Conservation (phyloP, 2,888 invertebrate genomes). For the Diarsia rubi region DNA sequence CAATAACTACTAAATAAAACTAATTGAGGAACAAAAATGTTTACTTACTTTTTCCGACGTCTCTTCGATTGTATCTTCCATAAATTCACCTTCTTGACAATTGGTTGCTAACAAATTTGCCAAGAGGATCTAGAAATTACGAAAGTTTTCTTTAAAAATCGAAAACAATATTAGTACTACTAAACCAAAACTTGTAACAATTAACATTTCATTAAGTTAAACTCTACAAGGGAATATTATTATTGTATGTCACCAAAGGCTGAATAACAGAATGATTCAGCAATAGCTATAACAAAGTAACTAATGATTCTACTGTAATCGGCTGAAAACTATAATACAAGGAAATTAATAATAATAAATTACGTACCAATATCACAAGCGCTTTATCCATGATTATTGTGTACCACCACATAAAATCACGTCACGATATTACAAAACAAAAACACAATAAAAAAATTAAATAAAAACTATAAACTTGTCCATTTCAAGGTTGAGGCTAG, state of each 20-base stretch:
- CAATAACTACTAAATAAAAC: not conserved
- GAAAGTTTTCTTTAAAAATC: constrained; percentile 11
- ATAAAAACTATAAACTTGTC: constrained; percentile 73
- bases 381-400: constrained; percentile 79
- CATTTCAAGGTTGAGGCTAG: constrained; percentile 87
- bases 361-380: constrained; percentile 80
- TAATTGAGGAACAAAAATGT: not conserved
- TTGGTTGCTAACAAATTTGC: constrained; percentile 80
- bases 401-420: constrained; percentile 69
- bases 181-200: not conserved
- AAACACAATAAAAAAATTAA: constrained; percentile 61
- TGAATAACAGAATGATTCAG: not conserved
- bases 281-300: not conserved
- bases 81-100: constrained; percentile 80
- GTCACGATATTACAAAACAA: constrained; percentile 68
- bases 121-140: constrained; percentile 80
- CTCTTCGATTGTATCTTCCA: constrained; percentile 69
- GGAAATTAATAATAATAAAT: constrained; percentile 2
- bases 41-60: constrained; percentile 72
- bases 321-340: not conserved
- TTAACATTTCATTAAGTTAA: not conserved
- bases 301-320: not conserved
- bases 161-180: not conserved
- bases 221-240: not conserved
- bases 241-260: not conserved